phyloP scores from a whole-genome alignment of 1,140 invertebrate species.

The Eufriesea mexicana region DNA sequence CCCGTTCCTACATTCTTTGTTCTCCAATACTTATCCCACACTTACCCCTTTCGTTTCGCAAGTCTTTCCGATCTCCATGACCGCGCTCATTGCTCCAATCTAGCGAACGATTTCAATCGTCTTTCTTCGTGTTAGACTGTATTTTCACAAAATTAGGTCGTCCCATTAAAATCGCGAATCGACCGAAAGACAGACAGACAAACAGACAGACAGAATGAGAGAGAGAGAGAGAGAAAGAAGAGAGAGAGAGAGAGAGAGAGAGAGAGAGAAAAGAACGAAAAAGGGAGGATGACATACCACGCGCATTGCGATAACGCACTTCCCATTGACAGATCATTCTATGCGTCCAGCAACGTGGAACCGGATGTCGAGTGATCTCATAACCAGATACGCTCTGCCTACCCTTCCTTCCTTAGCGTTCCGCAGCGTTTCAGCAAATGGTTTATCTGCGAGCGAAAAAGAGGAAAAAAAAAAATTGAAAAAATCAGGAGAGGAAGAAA shows the following conservation, averaged over 20 bases:
- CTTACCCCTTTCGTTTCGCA: not conserved
- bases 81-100: conserved; percentile 2
- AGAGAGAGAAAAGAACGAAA: conserved; percentile 50
- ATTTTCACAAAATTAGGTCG: conserved; percentile 54
- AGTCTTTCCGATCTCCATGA: not conserved
- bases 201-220: conserved; percentile 28
- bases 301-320: conserved; percentile 76
- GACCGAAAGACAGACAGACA: conserved; percentile 2
- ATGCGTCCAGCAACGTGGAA: conserved; percentile 51
- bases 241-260: conserved; percentile 26
- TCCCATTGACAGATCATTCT: conserved; percentile 75
- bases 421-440: conserved; percentile 1
- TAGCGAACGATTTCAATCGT: not conserved
- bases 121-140: not conserved
- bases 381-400: conserved; percentile 67
- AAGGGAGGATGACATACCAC: conserved; percentile 62
- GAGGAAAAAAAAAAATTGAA: not conserved
- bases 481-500: not conserved
- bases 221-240: conserved; percentile 38
- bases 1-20: not conserved
- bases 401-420: conserved; percentile 53
- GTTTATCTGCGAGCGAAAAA: conserved; percentile 16
- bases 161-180: conserved; percentile 29
- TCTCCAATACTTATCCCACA: not conserved
- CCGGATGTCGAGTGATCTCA: conserved; percentile 77